Evolutionary conservation across 37 sponge, comb jelly and placozoan species (phyloP).

Genomic region (Hormiphora californensis): DNA sequence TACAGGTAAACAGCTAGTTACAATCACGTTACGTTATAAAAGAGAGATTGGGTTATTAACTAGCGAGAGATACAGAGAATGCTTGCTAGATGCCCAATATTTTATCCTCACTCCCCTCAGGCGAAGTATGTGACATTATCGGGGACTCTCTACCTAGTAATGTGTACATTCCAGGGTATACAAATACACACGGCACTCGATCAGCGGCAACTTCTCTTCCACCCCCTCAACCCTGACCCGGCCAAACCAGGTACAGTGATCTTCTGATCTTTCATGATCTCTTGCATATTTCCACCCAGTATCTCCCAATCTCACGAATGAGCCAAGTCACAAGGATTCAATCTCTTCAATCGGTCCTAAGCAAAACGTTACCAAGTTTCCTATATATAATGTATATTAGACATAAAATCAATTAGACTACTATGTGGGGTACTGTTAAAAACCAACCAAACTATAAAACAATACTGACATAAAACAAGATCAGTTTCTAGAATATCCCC

Average conservation of each 20-base stretch:
- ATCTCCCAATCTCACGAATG: too few relatives aligned
- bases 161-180: conserved; percentile 53
- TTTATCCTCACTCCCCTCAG: neutral
- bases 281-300: too few relatives aligned
- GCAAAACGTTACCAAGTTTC: too few relatives aligned
- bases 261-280: too few relatives aligned
- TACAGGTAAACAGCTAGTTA: neutral
- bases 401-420: neutral
- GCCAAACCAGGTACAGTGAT: conserved; percentile 36
- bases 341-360: too few relatives aligned
- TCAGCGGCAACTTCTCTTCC: conserved; percentile 39
- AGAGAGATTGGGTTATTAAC: neutral
- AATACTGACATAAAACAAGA: neutral
- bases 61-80: neutral
- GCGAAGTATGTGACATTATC: conserved; percentile 25
- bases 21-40: neutral
- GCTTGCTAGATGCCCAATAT: neutral
- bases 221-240: conserved; percentile 45
- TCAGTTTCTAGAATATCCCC: conserved; percentile 4
- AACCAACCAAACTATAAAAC: neutral
- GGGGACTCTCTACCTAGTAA: conserved; percentile 16
- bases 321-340: too few relatives aligned
- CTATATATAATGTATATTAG: too few relatives aligned
- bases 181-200: conserved; percentile 46
- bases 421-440: neutral